Base-by-base conservation (phyloP, 2,888 invertebrate species). In the Drosophila greeni region DNA sequence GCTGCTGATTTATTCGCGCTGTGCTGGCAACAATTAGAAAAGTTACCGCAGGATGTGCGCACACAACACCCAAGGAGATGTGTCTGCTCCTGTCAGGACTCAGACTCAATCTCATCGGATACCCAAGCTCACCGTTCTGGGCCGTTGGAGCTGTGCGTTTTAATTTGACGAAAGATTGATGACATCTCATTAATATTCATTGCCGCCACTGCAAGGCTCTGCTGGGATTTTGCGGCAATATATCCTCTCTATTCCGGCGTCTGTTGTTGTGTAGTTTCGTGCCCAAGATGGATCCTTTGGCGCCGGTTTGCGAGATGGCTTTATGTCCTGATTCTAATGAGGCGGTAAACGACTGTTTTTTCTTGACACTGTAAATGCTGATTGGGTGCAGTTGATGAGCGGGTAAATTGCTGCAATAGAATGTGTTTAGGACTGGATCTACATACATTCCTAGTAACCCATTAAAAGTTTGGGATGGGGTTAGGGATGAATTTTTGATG, bases 171-270 rank as follows among this genome's bases (percentile, higher is more conserved):
- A 86, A 86, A 85, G 87, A 87, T 77, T 87, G 88, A 88, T 88
- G 88, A 88, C 85, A 85, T 84, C 86, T 85, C 88, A 88, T 88
- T 88, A 88, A 89, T 88, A 88, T 88, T 88, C 89, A 88, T 87
- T 87, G 87, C 75, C 84, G 80, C 74, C 67, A 55, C 37, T 73
- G 58, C 70, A 70, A 74, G 76, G 65, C 76, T 70, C 82, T 73
- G 78, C 78, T 75, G 81, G 84, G 84, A 84, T 82, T 82, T 72
- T 84, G 71, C 55, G 80, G 75, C 72, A 80, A 73, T 82, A 70
- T 71, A 84, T 81, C 70, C 79, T 76, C 73, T 76, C 84, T 80
- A 73, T 80, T 70, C 68, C 37, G 40, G 74, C 65, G 72, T 76
- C 34, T 53, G 37, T 56, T 43, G 51, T n/a, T 61, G 49, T 20